Base-by-base conservation (phyloP, 2,797 vertebrate species). In the Salmo trutta region DNA sequence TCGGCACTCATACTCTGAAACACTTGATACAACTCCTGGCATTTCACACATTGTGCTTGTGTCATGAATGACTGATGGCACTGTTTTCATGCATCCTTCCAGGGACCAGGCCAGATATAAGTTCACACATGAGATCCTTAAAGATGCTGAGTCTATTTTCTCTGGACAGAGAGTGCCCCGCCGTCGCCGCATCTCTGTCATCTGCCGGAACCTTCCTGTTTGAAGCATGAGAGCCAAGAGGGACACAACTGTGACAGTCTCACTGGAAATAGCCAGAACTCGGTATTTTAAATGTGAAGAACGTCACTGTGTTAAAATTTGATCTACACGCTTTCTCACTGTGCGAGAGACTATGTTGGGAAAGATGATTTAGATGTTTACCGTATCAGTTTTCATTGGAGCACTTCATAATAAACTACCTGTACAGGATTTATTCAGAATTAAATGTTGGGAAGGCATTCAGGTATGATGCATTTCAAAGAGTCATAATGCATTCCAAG, bases 41-140 rank as follows among this genome's bases (percentile, higher is more conserved):
- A 19, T 68, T 68, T 3, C 7, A 31, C 8, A 36, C 29, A 21
- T 69, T 19, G 29, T 68, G 21, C 4, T 66, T 15, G 67, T 69
- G 6, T 16, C 4, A 1, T 41, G 33, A n/a, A 4, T 5, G 68
- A 47, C 36, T 24, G 33, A 41, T 31, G 16, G 3, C 10, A 16
- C 27, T 71, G 47, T 36, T 24, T n/a, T 70, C 47, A 6, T 21
- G 16, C 15, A 21, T 51, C 16, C 54, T 31, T 21, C n/a, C 91
- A 98, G 97, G 86, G 93, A 95, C 54, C 83, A 92, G 1, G 96
- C 94, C 54, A 93, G 96, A 71, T 97, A 95, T 52, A 82, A 93
- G 75, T 98, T 95, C 89, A 96, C 96, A 54, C 96, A 98, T 3
- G 94, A 97, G 89, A 96, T 97, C 88, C 92, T 98, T 79, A 94